Evolutionary conservation across 2,888 invertebrate genomes (phyloP).

Genomic region (Melanotus villosus): DNA sequence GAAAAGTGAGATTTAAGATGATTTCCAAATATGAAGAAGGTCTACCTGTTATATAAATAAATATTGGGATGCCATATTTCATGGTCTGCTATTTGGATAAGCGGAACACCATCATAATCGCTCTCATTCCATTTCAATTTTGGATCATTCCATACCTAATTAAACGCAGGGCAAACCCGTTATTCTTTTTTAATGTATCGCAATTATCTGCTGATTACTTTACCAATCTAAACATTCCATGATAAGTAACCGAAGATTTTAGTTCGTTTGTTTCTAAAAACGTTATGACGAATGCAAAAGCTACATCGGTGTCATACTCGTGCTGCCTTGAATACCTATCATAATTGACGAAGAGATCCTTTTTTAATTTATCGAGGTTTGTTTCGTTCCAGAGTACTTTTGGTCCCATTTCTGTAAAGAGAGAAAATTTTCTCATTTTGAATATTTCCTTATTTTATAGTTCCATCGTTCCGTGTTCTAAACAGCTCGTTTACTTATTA

Average conservation of each 20-base stretch:
- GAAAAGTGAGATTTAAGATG: too few relatives aligned
- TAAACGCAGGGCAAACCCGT: too few relatives aligned
- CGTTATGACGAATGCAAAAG: constrained; percentile 72
- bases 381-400: constrained; percentile 72
- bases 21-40: too few relatives aligned
- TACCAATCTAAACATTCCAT: constrained; percentile 77
- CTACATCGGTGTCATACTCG: constrained; percentile 69
- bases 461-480: too few relatives aligned
- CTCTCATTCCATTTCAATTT: constrained; percentile 80
- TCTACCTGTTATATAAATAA: constrained; percentile 77
- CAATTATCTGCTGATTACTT: too few relatives aligned
- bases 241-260: constrained; percentile 73
- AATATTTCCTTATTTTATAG: too few relatives aligned
- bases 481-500: too few relatives aligned
- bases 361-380: constrained; percentile 71
- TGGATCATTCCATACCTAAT: constrained; percentile 80
- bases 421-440: too few relatives aligned
- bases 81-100: constrained; percentile 75
- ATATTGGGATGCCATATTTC: constrained; percentile 87
- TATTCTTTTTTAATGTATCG: too few relatives aligned
- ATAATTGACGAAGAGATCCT: constrained; percentile 72
- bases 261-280: constrained; percentile 79
- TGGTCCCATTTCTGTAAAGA: constrained; percentile 58
- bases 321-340: constrained; percentile 72
- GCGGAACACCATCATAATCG: constrained; percentile 76